Evolutionary conservation across 2,797 vertebrate genomes (phyloP).

Genomic region (Sebastes oblongus): DNA sequence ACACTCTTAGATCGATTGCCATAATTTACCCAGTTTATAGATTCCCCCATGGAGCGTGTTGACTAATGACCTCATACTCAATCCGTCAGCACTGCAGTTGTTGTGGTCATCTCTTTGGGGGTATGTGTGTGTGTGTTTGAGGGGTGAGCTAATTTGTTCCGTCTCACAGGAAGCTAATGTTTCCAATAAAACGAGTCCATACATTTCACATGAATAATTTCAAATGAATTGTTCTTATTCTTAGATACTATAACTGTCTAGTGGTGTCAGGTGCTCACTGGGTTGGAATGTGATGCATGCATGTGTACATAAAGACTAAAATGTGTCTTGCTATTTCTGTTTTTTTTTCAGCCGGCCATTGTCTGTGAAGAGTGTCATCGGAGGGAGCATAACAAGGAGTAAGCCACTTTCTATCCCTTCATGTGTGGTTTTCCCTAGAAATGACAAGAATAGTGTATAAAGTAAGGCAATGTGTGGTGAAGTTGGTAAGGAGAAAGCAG

Average conservation of each 20-base stretch:
- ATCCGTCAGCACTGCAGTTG: not conserved
- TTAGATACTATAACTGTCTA: not conserved
- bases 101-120: not conserved
- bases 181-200: too few relatives aligned
- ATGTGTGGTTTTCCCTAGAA: not conserved
- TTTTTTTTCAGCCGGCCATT: slow-evolving; percentile 86
- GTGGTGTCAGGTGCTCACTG: not conserved
- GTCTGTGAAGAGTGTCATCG: slow-evolving; percentile 93
- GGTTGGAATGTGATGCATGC: not conserved
- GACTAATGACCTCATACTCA: slow-evolving; percentile 49
- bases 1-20: not conserved
- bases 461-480: not conserved
- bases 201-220: too few relatives aligned
- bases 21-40: slow-evolving; percentile 31
- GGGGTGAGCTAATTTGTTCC: too few relatives aligned
- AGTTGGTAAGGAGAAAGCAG: not conserved
- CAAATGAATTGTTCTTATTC: not conserved
- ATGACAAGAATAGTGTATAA: not conserved
- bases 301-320: not conserved
- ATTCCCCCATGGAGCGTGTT: slow-evolving; percentile 23
- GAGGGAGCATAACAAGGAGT: slow-evolving; percentile 93
- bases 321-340: not conserved
- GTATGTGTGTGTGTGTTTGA: not conserved
- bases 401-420: slow-evolving; percentile 56
- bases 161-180: too few relatives aligned